These are phyloP conservation scores for Megamerina dolium DNA, from an alignment of 2,888 invertebrate species.

Conservation along the genomic window DNA sequence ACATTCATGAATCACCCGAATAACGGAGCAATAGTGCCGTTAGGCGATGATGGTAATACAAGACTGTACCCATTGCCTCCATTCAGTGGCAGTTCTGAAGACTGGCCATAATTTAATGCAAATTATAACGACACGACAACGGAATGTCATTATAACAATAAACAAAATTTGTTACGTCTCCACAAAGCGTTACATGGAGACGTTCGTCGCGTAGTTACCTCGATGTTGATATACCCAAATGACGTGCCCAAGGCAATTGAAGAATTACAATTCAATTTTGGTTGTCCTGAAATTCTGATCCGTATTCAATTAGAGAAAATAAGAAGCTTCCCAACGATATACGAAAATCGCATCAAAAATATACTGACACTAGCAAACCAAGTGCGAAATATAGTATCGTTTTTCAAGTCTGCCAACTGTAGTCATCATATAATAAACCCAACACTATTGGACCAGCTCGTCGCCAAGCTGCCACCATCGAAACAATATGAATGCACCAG, in stretches of 20 bases:
- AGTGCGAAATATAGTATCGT: conserved; percentile 3
- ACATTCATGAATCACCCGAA: no score
- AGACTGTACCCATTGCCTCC: conserved; percentile 3
- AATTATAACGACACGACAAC: conserved; percentile 5
- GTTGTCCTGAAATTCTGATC: conserved; percentile 15
- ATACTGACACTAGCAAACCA: conserved; percentile 5
- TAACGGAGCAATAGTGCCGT: no score
- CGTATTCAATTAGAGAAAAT: conserved; percentile 12
- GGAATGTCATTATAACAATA: conserved; percentile 11
- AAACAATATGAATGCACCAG: conserved; percentile 9
- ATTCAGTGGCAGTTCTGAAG: conserved; percentile 4
- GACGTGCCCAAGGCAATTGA: conserved; percentile 12
- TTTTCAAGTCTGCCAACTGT: conserved; percentile 3
- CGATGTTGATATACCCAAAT: conserved; percentile 11
- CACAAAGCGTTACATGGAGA: conserved; percentile 10
- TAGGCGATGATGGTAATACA: no score
- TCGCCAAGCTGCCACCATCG: conserved; percentile 10
- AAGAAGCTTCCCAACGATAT: conserved; percentile 9
- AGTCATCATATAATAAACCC: conserved; percentile 5
- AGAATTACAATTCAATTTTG: conserved; percentile 16
- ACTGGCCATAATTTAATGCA: conserved; percentile 10
- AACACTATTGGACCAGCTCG: conserved; percentile 6
- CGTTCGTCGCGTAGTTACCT: conserved; percentile 3
- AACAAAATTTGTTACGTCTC: conserved; percentile 15
- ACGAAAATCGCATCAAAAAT: conserved; percentile 5